Conservation (phyloP, 1,140 invertebrate genomes). For the Pectinophora gossypiella region DNA sequence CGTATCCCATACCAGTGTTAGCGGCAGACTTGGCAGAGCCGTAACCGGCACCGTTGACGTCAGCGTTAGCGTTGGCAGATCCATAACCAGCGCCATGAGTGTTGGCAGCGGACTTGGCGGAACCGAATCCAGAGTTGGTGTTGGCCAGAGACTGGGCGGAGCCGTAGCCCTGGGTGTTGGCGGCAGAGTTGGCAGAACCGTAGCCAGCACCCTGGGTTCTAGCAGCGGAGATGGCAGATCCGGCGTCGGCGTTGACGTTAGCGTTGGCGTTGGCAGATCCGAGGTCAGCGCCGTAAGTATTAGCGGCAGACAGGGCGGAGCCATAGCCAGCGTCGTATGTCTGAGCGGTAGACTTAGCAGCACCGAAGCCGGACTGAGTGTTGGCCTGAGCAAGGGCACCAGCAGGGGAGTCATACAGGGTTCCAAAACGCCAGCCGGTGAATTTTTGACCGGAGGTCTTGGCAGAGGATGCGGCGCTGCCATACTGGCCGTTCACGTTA, state of each 20-base stretch:
- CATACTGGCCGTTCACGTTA: slow-evolving; percentile 33
- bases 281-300: slow-evolving; percentile 12
- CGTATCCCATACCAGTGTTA: slow-evolving; percentile 17
- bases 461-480: slow-evolving; percentile 32
- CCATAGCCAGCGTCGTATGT: slow-evolving; percentile 30
- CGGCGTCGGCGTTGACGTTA: slow-evolving; percentile 25
- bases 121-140: slow-evolving; percentile 28
- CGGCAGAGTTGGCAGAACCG: slow-evolving; percentile 12
- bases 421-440: slow-evolving; percentile 50
- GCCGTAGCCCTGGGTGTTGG: slow-evolving; percentile 11
- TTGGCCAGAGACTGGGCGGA: slow-evolving; percentile 17
- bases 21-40: slow-evolving; percentile 19
- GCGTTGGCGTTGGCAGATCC: slow-evolving; percentile 35
- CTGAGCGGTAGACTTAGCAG: slow-evolving; percentile 35
- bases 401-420: slow-evolving; percentile 28
- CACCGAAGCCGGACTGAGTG: slow-evolving; percentile 21
- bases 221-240: slow-evolving; percentile 23
- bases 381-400: slow-evolving; percentile 28
- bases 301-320: slow-evolving; percentile 5
- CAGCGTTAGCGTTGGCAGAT: slow-evolving; percentile 18
- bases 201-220: slow-evolving; percentile 22
- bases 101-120: slow-evolving; percentile 36
- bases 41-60: slow-evolving; percentile 15
- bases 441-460: slow-evolving; percentile 26
- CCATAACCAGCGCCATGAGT: slow-evolving; percentile 23